Conservation (phyloP, 2,888 invertebrate genomes). For the Drosophila barbarae region DNA sequence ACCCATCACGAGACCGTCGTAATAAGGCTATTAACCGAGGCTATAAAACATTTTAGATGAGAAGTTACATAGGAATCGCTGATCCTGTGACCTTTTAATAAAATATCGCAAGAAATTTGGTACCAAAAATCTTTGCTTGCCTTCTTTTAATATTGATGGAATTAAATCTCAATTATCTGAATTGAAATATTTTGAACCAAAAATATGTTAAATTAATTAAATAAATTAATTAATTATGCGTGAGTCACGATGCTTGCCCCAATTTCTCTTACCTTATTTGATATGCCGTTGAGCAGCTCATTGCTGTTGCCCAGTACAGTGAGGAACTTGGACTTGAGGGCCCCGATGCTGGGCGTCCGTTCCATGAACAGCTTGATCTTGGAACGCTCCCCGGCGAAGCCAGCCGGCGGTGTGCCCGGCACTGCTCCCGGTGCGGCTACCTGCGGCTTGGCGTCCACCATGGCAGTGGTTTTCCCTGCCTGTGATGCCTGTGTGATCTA, state of each 20-base stretch:
- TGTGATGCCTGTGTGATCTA: not conserved
- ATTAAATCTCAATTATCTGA: not conserved
- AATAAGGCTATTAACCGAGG: not conserved
- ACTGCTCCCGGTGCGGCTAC: slow-evolving; percentile 61
- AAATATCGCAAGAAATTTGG: not conserved
- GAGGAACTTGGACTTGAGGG: slow-evolving; percentile 80
- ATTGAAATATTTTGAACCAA: not conserved
- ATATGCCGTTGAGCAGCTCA: slow-evolving; percentile 80
- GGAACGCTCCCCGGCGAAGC: slow-evolving; percentile 78
- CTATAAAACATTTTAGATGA: not conserved
- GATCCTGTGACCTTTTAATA: not conserved
- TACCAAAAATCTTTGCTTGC: not conserved
- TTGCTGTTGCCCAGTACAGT: slow-evolving; percentile 81
- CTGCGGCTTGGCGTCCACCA: slow-evolving; percentile 68
- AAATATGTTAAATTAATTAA: no score
- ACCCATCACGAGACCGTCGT: not conserved
- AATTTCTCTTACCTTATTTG: slow-evolving; percentile 78
- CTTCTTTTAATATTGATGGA: not conserved
- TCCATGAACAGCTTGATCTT: slow-evolving; percentile 80
- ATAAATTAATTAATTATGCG: not conserved
- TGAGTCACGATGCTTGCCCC: slow-evolving; percentile 13
- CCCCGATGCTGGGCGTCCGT: slow-evolving; percentile 79
- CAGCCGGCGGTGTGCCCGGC: slow-evolving; percentile 74
- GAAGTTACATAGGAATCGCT: not conserved
- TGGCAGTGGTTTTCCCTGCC: slow-evolving; percentile 5